These are phyloP conservation scores for Sphaerodactylus townsendi DNA, from an alignment of 2,113 vertebrate genomes.

Conservation along the genomic window DNA sequence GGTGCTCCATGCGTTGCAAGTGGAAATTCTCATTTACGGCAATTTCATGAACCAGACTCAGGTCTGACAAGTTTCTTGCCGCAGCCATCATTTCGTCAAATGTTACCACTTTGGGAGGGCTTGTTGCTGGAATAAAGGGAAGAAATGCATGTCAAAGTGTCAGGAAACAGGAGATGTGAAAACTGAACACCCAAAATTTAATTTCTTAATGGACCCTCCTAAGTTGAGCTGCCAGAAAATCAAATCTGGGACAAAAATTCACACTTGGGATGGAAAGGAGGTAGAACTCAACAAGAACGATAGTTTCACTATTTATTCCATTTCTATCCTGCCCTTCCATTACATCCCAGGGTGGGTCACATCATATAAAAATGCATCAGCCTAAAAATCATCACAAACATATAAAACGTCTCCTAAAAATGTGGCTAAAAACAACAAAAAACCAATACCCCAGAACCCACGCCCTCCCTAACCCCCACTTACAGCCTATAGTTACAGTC, in stretches of 20 bases:
- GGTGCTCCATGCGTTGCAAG: slow-evolving; percentile 74
- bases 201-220: not conserved
- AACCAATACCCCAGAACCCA: too few relatives aligned
- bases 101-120: slow-evolving; percentile 84
- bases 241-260: not conserved
- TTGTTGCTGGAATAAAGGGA: slow-evolving; percentile 75
- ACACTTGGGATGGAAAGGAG: not conserved
- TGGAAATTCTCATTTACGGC: slow-evolving; percentile 84
- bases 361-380: too few relatives aligned
- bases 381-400: too few relatives aligned
- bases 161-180: not conserved
- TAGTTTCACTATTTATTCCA: too few relatives aligned
- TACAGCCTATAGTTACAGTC: too few relatives aligned
- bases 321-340: too few relatives aligned
- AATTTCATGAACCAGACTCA: slow-evolving; percentile 91
- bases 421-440: too few relatives aligned
- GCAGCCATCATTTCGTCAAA: slow-evolving; percentile 89
- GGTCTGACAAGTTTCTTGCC: slow-evolving; percentile 82
- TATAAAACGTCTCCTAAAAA: too few relatives aligned
- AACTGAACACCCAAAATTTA: not conserved
- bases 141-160: not conserved
- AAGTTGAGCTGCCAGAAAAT: too few relatives aligned
- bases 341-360: too few relatives aligned
- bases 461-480: too few relatives aligned
- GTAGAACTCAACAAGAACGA: not conserved